These are phyloP conservation scores for Archips crataeganus DNA, from an alignment of 2,888 invertebrate genomes.

Conservation along the genomic window DNA sequence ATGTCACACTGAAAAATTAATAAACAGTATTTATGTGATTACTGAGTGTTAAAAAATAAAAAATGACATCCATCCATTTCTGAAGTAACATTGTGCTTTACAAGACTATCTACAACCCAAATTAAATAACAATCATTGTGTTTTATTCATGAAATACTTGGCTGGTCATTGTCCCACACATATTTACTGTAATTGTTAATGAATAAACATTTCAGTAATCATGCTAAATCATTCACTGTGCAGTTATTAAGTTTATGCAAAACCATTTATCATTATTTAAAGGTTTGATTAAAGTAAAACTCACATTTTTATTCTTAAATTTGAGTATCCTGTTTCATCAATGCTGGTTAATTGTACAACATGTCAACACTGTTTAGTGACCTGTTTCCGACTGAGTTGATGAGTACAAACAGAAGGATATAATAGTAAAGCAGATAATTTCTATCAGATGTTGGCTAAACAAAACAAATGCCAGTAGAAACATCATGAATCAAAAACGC, in stretches of 20 bases:
- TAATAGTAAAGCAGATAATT: conserved; percentile 21
- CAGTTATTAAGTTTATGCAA: background rate
- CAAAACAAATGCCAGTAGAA: background rate
- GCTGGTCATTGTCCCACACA: background rate
- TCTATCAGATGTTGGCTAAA: conserved; percentile 15
- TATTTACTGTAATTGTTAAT: background rate
- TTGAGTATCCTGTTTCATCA: background rate
- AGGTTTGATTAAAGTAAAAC: background rate
- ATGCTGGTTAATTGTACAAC: background rate
- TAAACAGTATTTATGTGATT: no score
- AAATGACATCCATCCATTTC: background rate
- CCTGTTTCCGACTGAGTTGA: conserved; percentile 1
- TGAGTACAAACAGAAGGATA: conserved; percentile 11
- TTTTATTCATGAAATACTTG: background rate
- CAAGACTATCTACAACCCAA: background rate
- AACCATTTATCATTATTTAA: background rate
- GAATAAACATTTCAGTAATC: conserved; percentile 3
- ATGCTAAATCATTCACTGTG: background rate
- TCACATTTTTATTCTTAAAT: background rate
- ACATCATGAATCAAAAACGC: background rate
- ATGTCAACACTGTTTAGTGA: background rate
- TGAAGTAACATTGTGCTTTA: background rate
- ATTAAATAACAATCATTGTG: no score
- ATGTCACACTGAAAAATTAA: no score
- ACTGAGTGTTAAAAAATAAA: no score